phyloP scores from a whole-genome alignment of 2,797 vertebrate species.

The Vultur gryphus region DNA sequence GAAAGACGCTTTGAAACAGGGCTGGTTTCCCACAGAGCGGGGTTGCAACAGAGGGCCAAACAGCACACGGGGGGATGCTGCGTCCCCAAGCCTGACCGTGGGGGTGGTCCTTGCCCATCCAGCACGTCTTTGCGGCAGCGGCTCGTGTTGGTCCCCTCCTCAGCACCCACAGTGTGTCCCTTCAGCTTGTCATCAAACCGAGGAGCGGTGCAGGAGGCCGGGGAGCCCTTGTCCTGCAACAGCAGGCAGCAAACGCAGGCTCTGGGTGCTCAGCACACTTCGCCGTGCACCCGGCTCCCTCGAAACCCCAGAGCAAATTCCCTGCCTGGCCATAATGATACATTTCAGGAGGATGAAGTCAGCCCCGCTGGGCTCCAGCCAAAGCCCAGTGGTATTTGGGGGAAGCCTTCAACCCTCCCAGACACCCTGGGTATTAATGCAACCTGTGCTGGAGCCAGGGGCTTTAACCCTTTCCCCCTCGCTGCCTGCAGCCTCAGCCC shows the following conservation, averaged over 20 bases:
- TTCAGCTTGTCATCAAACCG: not conserved
- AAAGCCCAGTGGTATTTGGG: not conserved
- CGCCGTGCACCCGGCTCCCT: not conserved
- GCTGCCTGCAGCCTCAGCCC: not conserved
- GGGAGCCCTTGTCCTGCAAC: not conserved
- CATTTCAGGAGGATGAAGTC: conserved; percentile 8
- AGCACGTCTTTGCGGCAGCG: not conserved
- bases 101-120: accelerated
- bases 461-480: not conserved
- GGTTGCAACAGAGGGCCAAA: not conserved
- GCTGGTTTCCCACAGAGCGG: not conserved
- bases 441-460: not conserved
- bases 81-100: not conserved
- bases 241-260: not conserved
- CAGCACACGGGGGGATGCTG: accelerated
- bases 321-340: not conserved
- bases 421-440: not conserved
- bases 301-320: not conserved
- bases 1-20: not conserved
- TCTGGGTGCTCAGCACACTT: not conserved
- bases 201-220: accelerated
- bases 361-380: not conserved
- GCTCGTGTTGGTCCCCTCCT: not conserved
- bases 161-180: not conserved
- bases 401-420: not conserved